Conservation (phyloP, 2,888 invertebrate genomes). For the Napeogenes inachia region DNA sequence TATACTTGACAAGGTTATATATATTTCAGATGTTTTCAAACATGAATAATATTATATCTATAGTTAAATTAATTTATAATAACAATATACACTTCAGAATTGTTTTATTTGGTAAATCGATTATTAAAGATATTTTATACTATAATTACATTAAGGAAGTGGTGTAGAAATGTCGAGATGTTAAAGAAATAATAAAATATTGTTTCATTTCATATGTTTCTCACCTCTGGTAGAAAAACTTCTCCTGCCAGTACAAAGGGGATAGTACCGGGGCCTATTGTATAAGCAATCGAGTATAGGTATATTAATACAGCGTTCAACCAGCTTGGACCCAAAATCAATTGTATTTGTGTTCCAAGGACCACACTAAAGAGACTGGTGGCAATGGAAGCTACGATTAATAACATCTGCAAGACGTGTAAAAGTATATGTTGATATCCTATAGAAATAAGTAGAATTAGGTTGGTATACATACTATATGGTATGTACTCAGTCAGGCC, state of each 20-base stretch:
- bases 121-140: too few species aligned
- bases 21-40: too few species aligned
- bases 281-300: constrained; percentile 26
- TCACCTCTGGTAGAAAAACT: constrained; percentile 34
- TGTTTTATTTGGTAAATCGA: too few species aligned
- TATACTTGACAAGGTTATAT: too few species aligned
- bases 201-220: neutral
- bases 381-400: constrained; percentile 38
- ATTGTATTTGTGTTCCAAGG: constrained; percentile 36
- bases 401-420: constrained; percentile 28
- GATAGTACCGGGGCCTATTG: constrained; percentile 29
- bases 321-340: constrained; percentile 36
- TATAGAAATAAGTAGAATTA: neutral
- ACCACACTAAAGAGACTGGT: constrained; percentile 32
- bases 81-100: too few species aligned
- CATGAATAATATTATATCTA: too few species aligned
- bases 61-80: too few species aligned
- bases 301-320: constrained; percentile 34
- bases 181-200: neutral
- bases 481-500: too few species aligned
- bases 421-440: neutral
- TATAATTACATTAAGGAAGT: too few species aligned
- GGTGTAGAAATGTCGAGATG: too few species aligned
- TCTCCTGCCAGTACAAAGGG: constrained; percentile 31
- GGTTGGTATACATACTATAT: too few species aligned